Evolutionary conservation across 2,888 invertebrate species (phyloP).

Genomic region (Himalopsyche kuldschensis): DNA sequence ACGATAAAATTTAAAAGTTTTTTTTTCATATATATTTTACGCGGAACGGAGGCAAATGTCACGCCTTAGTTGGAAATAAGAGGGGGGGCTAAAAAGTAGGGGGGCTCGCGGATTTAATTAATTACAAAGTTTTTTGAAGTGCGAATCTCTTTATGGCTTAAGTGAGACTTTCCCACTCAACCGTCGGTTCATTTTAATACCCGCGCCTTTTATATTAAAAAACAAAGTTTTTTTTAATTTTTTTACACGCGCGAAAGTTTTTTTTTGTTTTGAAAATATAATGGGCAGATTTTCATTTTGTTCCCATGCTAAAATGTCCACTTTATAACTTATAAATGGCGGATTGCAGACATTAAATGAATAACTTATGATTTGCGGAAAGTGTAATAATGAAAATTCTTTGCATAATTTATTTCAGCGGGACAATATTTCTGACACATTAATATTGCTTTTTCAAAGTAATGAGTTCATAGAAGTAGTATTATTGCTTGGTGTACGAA

Average conservation of each 20-base stretch:
- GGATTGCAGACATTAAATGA: background rate
- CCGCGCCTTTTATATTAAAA: background rate
- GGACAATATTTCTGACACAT: background rate
- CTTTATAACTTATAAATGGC: background rate
- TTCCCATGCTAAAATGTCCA: background rate
- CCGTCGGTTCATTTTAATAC: slow-evolving; percentile 30
- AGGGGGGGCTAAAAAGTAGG: background rate
- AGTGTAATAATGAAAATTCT: background rate
- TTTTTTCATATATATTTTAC: slow-evolving; percentile 8
- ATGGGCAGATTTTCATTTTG: background rate
- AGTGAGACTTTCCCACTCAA: slow-evolving; percentile 18
- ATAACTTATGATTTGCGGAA: background rate
- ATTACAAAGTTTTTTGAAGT: slow-evolving; percentile 31
- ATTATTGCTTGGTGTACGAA: too few relatives aligned
- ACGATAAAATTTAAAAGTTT: slow-evolving; percentile 18
- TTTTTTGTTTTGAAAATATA: background rate
- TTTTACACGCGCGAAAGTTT: slow-evolving; percentile 3
- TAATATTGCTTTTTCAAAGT: too few relatives aligned
- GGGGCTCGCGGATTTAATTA: slow-evolving; percentile 24
- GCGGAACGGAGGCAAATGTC: slow-evolving; percentile 19
- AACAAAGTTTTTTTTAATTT: background rate
- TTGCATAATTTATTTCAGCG: background rate
- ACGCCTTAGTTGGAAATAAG: slow-evolving; percentile 6
- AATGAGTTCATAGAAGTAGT: too few relatives aligned
- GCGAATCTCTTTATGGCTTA: slow-evolving; percentile 27